These are phyloP conservation scores for Bufo gargarizans DNA, from an alignment of 2,113 vertebrate genomes.

Conservation along the genomic window DNA sequence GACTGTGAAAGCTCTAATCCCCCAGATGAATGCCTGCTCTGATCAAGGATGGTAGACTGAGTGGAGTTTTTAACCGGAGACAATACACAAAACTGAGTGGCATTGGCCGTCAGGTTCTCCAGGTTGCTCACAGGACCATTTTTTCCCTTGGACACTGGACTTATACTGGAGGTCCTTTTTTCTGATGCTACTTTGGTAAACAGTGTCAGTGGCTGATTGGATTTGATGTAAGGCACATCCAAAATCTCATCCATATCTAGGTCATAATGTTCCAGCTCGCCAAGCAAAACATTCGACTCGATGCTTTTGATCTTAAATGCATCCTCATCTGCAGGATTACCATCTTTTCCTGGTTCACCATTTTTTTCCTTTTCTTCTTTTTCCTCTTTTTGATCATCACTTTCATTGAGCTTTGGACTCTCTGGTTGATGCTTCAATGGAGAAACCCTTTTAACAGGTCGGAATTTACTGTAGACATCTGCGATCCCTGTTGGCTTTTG, in stretches of 20 bases:
- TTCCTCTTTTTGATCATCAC: conserved; percentile 80
- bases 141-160: conserved; percentile 74
- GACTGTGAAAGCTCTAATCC: conserved; percentile 72
- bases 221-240: conserved; percentile 98
- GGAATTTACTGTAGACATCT: conserved; percentile 93
- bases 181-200: conserved; percentile 83
- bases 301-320: conserved; percentile 72
- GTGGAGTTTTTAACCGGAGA: conserved; percentile 88
- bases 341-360: conserved; percentile 67
- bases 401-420: conserved; percentile 82
- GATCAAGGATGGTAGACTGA: conserved; percentile 79
- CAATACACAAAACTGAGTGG: conserved; percentile 83
- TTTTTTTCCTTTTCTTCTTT: conserved; percentile 78
- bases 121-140: conserved; percentile 69
- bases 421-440: conserved; percentile 96
- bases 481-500: conserved; percentile 90
- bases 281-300: conserved; percentile 72
- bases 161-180: conserved; percentile 74
- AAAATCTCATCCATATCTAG: conserved; percentile 99
- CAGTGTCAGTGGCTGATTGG: conserved; percentile 85
- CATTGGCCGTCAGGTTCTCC: conserved; percentile 71
- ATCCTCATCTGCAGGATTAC: conserved; percentile 64
- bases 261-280: conserved; percentile 96
- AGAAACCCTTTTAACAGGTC: conserved; percentile 94
- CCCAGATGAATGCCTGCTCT: conserved; percentile 75